These are phyloP conservation scores for Phallusia fumigata DNA, from an alignment of 23 tunicate genomes.

Conservation along the genomic window DNA sequence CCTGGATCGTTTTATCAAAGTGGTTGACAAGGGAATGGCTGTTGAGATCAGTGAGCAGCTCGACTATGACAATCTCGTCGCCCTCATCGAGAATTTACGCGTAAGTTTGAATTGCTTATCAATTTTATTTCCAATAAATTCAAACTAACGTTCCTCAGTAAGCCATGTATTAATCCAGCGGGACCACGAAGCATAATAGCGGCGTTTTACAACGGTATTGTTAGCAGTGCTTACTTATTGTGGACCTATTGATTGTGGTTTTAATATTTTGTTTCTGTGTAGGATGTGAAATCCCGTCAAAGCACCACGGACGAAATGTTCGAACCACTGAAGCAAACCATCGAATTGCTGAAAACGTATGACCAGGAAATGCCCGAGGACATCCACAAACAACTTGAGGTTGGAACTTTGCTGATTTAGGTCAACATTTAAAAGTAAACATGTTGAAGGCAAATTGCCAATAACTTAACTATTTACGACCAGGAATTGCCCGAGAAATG, in stretches of 20 bases:
- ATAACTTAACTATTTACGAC: neutral
- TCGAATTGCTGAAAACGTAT: constrained; percentile 93
- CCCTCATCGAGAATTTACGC: constrained; percentile 69
- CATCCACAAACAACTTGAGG: constrained; percentile 88
- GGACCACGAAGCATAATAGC: too few relatives aligned
- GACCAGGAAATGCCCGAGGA: constrained; percentile 98
- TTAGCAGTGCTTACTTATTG: too few relatives aligned
- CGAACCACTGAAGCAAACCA: constrained; percentile 98
- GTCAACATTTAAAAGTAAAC: too few relatives aligned
- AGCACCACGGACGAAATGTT: constrained; percentile 95
- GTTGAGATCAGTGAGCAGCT: constrained; percentile 59
- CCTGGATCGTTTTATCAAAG: constrained; percentile 81
- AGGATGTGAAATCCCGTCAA: constrained; percentile 95
- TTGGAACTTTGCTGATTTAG: neutral
- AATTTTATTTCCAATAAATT: too few relatives aligned
- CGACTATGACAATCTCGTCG: constrained; percentile 71
- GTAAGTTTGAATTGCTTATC: too few relatives aligned
- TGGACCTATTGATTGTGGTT: too few relatives aligned
- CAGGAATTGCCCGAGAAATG: constrained; percentile 96
- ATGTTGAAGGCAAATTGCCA: too few relatives aligned
- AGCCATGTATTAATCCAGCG: too few relatives aligned
- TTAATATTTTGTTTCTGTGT: neutral
- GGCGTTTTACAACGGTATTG: too few relatives aligned
- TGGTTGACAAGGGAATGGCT: constrained; percentile 82
- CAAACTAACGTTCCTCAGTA: too few relatives aligned